Percentiles rank a stretch among this genome's conserved stretches.
Conservation (phyloP, 2,797 vertebrate genomes). For the Sphenopsis melanotis region DNA sequence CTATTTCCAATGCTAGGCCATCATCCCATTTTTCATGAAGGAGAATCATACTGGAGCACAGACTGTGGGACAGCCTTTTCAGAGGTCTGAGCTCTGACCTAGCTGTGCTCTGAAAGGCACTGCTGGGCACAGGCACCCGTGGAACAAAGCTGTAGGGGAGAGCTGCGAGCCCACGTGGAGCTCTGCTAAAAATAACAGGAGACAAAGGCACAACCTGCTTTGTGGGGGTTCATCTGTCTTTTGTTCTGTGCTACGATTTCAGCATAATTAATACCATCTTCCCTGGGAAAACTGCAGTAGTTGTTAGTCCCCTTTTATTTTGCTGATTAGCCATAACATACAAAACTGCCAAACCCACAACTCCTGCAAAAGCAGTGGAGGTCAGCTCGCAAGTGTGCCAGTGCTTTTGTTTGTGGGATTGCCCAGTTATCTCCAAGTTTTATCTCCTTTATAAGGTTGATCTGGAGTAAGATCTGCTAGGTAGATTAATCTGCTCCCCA, state of each 20-base stretch:
- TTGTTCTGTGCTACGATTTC: background rate
- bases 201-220: background rate
- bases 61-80: background rate
- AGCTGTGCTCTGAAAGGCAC: background rate
- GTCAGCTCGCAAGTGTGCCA: background rate
- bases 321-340: background rate
- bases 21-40: background rate
- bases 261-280: background rate
- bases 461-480: background rate
- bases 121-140: background rate
- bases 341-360: background rate
- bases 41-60: rapidly evolving
- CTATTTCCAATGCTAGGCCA: background rate
- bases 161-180: background rate
- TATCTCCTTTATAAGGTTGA: background rate
- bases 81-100: background rate
- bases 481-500: background rate
- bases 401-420: background rate
- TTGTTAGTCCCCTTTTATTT: background rate
- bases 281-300: background rate
- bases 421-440: background rate
- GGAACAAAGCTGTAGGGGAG: background rate
- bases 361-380: background rate
- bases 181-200: background rate
- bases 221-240: background rate